Base-by-base conservation (phyloP, 2,113 vertebrate species). In the Hemicordylus capensis region DNA sequence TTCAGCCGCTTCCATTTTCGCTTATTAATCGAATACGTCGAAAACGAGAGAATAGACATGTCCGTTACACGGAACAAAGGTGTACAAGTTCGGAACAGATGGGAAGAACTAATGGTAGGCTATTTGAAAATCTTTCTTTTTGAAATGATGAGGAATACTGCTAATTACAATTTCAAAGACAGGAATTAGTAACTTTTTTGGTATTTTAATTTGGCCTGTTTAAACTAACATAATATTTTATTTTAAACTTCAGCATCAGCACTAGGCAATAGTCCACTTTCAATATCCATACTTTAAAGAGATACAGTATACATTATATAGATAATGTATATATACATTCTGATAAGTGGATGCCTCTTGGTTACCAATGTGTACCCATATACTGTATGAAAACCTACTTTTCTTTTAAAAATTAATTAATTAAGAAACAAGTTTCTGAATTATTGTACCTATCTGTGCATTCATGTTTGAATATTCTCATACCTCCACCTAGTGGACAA, bases 21-120 rank as follows among this genome's bases (percentile, higher is more conserved):
- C 72, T 95, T 10, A 67, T 93, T 64, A 98, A 95, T 92, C 97
- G 96, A 44, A 95, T 99, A 93, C 97, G 95, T 92, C 98, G 97
- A 63, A 97, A 93, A 91, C 97, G 94, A 85, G 90, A 97, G 56
- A 96, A 92, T 1, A 96, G 92, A 46, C 97, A 95, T 4, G 83
- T 99, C 69, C 97, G 96, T 75, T 98, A 98, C 17, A 86, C 93
- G 72, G 98, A 98, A 90, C 96, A 93, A 73, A 85, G 93, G 10
- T 88, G 93, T 0, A 44, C 88, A 2, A 92, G 93, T 72, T 15
- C 90, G 74, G 94, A 95, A 81, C 81, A 88, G 22, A 74, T 80
- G 17, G 75, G 90, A 58, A 87, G 72, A 87, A 89, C 44, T 76
- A 89, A 75, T 73, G 94, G 96, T 97, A 94, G 92, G 63, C 6